Conservation (phyloP, 2,113 vertebrate species). For the Coregonus clupeaformis region DNA sequence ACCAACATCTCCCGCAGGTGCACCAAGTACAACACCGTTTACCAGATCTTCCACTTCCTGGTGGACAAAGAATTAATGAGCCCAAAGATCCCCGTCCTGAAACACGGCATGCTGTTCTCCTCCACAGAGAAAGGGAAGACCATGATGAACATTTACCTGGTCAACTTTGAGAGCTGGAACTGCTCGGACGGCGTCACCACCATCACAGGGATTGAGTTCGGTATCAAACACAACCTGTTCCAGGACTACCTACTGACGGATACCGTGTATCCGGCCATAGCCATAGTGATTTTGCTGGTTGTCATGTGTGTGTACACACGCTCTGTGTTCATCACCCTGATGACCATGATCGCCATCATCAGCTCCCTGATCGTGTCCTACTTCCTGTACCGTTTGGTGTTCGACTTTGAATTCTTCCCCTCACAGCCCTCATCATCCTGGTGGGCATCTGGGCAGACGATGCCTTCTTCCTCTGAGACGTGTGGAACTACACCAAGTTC, state of each 20-base stretch:
- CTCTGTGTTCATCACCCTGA: slow-evolving; percentile 95
- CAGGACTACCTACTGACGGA: slow-evolving; percentile 97
- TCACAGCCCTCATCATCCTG: slow-evolving; percentile 93
- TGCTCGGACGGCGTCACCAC: slow-evolving; percentile 90
- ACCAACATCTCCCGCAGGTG: slow-evolving; percentile 90
- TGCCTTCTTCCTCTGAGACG: slow-evolving; percentile 96
- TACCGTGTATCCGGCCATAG: slow-evolving; percentile 96
- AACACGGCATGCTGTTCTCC: slow-evolving; percentile 95
- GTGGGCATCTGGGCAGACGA: slow-evolving; percentile 96
- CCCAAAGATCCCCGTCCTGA: slow-evolving; percentile 82
- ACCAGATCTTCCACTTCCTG: slow-evolving; percentile 97
- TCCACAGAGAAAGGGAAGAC: slow-evolving; percentile 94
- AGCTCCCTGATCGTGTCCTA: slow-evolving; percentile 96
- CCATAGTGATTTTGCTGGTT: slow-evolving; percentile 91
- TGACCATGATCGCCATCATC: slow-evolving; percentile 98
- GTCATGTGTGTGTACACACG: slow-evolving; percentile 97
- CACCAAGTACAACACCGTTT: slow-evolving; percentile 95
- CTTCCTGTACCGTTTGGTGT: slow-evolving; percentile 95
- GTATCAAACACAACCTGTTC: slow-evolving; percentile 95
- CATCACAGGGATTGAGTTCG: slow-evolving; percentile 92
- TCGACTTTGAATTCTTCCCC: slow-evolving; percentile 97
- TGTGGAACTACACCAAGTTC: slow-evolving; percentile 95
- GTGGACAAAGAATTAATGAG: slow-evolving; percentile 97
- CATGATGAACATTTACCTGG: slow-evolving; percentile 97
- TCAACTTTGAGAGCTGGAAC: slow-evolving; percentile 98